phyloP scores from a whole-genome alignment of 2,797 vertebrate genomes.

The Eurystomus glaucurus region DNA sequence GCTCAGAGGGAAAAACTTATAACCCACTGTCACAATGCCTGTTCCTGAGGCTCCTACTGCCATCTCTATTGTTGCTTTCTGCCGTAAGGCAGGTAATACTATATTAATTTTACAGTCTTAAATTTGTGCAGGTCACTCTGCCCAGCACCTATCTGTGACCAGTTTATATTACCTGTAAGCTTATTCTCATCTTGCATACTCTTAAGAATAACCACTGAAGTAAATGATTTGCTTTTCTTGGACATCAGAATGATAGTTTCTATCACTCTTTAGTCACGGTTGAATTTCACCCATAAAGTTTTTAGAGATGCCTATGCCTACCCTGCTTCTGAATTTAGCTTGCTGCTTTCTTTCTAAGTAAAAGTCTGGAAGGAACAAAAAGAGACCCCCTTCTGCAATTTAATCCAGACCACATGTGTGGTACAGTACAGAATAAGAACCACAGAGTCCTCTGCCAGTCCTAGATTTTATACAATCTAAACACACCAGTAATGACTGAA shows the following conservation, averaged over 20 bases:
- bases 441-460: slow-evolving; percentile 14
- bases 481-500: background rate
- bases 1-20: background rate
- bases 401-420: background rate
- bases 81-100: background rate
- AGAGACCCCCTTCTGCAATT: slow-evolving; percentile 26
- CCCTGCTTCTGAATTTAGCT: slow-evolving; percentile 22
- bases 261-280: background rate
- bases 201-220: background rate
- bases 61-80: background rate
- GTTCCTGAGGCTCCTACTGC: background rate
- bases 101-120: background rate
- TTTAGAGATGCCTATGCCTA: background rate
- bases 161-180: background rate
- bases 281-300: background rate
- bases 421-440: background rate
- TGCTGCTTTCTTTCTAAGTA: background rate
- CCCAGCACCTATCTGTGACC: background rate
- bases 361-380: background rate
- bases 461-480: slow-evolving; percentile 28
- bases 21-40: background rate
- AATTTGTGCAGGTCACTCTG: background rate
- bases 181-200: background rate
- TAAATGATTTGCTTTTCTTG: background rate
- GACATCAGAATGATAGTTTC: background rate